Evolutionary conservation across 2,113 vertebrate genomes (phyloP).

Genomic region (Ramphastos sulfuratus): DNA sequence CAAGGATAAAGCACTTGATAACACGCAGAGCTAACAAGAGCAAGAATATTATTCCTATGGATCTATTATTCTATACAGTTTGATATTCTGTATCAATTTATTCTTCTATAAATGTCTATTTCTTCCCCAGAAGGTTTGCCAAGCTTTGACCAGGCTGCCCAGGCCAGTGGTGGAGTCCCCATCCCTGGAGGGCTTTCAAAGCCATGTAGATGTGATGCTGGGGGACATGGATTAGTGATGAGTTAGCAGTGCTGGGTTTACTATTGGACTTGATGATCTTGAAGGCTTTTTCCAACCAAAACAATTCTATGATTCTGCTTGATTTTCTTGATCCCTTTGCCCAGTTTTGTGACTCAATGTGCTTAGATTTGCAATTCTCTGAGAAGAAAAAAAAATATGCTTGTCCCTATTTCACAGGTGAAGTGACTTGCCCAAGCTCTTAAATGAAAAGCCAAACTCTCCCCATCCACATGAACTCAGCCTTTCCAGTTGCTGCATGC

Average conservation of each 20-base stretch:
- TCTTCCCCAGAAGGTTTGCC: too few species aligned
- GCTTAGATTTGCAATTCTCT: neutral
- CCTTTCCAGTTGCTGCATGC: neutral
- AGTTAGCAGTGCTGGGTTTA: too few species aligned
- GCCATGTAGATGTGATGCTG: too few species aligned
- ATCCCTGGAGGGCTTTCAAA: too few species aligned
- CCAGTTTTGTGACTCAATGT: neutral
- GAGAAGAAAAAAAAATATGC: neutral
- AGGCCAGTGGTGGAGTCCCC: too few species aligned
- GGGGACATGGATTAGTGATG: too few species aligned
- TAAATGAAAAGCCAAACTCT: neutral
- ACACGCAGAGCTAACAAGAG: neutral
- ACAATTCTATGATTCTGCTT: too few species aligned
- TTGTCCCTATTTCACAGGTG: neutral
- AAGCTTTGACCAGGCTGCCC: too few species aligned
- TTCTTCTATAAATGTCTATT: neutral
- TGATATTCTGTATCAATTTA: rapidly evolving
- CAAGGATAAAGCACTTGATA: neutral
- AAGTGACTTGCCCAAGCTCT: neutral
- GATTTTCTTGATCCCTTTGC: neutral
- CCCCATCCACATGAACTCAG: neutral
- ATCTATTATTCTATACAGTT: neutral
- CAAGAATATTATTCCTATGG: neutral
- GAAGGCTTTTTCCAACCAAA: too few species aligned
- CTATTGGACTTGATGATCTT: too few species aligned